Percentiles rank a stretch among this genome's conserved stretches.
phyloP scores from a whole-genome alignment of 2,113 vertebrate genomes.

The Oncorhynchus gorbuscha region DNA sequence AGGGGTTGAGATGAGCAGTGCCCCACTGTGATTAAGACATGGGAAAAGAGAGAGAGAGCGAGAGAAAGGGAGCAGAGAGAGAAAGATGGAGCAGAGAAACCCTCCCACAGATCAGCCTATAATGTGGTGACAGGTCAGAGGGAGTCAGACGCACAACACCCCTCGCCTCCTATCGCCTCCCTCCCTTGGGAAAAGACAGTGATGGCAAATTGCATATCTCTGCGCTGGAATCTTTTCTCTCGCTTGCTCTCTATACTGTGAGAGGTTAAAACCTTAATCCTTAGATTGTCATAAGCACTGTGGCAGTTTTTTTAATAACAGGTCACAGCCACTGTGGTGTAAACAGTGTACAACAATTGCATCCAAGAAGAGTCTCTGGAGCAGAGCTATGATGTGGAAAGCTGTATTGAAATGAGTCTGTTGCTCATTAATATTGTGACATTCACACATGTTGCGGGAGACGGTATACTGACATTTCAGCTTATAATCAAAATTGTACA shows the following conservation, averaged over 20 bases:
- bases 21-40: not conserved
- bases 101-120: conserved; percentile 10
- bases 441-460: too few species aligned
- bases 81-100: not conserved
- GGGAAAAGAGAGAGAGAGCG: not conserved
- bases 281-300: conserved; percentile 61
- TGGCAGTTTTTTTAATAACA: conserved; percentile 17
- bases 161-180: too few species aligned
- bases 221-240: not conserved
- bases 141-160: not conserved
- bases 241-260: not conserved
- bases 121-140: conserved; percentile 4
- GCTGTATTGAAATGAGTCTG: too few species aligned
- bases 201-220: conserved; percentile 45
- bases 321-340: too few species aligned
- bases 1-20: not conserved
- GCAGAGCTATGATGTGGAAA: too few species aligned
- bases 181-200: conserved; percentile 31
- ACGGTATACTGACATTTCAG: too few species aligned
- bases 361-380: not conserved
- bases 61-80: not conserved
- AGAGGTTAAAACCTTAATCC: conserved; percentile 62
- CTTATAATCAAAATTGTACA: too few species aligned
- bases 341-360: not conserved
- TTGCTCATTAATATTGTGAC: too few species aligned